phyloP scores from a whole-genome alignment of 2,113 vertebrate species.

The Plectropomus leopardus region DNA sequence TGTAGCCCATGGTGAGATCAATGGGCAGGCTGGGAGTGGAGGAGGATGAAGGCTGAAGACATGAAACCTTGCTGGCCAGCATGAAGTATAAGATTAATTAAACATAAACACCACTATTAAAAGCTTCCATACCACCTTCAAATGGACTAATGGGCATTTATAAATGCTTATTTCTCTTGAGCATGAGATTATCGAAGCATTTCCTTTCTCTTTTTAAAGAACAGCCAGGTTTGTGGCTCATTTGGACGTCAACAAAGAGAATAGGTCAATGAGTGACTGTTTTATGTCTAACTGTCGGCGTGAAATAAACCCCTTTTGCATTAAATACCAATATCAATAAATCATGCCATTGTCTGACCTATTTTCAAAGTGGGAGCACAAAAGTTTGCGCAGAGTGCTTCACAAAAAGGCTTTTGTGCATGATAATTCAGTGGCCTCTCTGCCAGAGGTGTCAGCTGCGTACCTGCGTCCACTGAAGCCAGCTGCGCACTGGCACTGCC shows the following conservation, averaged over 20 bases:
- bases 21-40: constrained; percentile 72
- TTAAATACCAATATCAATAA: constrained; percentile 65
- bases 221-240: constrained; percentile 62
- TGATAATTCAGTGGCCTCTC: constrained; percentile 5
- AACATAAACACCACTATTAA: constrained; percentile 74
- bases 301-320: constrained; percentile 55
- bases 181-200: constrained; percentile 35
- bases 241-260: constrained; percentile 73
- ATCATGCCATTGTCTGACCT: constrained; percentile 61
- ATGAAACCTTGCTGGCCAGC: constrained; percentile 68
- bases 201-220: constrained; percentile 58
- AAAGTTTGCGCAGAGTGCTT: constrained; percentile 45
- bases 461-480: constrained; percentile 98
- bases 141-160: constrained; percentile 70
- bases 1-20: constrained; percentile 77
- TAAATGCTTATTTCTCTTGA: constrained; percentile 59
- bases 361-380: constrained; percentile 51
- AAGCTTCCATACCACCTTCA: constrained; percentile 62
- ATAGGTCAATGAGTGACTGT: constrained; percentile 63
- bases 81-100: constrained; percentile 77
- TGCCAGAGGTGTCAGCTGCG: constrained; percentile 31
- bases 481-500: constrained; percentile 93
- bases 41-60: constrained; percentile 69
- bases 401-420: constrained; percentile 15
- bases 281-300: constrained; percentile 43